These are phyloP conservation scores for Acleris literana DNA, from an alignment of 2,888 invertebrate genomes.

Conservation along the genomic window DNA sequence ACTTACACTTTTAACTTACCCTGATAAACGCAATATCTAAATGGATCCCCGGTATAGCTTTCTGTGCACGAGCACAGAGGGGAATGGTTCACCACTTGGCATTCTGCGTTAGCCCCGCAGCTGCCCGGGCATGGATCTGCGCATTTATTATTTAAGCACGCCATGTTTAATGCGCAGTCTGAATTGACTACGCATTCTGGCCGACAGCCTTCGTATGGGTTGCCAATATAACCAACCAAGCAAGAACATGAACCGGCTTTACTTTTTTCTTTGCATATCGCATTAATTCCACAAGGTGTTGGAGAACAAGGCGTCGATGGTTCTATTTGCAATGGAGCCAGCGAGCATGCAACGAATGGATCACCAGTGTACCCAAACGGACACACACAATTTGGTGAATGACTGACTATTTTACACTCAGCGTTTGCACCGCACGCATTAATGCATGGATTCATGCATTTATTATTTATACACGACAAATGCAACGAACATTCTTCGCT, in stretches of 20 bases:
- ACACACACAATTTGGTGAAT: conserved; percentile 90
- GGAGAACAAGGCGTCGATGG: conserved; percentile 83
- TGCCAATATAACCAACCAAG: conserved; percentile 87
- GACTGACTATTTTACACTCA: conserved; percentile 90
- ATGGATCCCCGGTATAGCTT: conserved; percentile 90
- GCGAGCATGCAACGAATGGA: conserved; percentile 87
- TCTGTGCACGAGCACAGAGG: conserved; percentile 86
- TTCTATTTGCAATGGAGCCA: conserved; percentile 61
- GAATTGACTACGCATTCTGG: conserved; percentile 89
- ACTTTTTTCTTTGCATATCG: conserved; percentile 85
- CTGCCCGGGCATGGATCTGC: conserved; percentile 90
- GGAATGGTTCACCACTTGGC: conserved; percentile 88
- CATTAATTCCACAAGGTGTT: conserved; percentile 86
- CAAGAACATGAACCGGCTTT: conserved; percentile 88
- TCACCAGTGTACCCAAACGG: conserved; percentile 87
- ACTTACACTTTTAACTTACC: conserved; percentile 53
- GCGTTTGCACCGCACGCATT: conserved; percentile 88
- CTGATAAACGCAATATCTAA: conserved; percentile 85
- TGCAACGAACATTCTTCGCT: conserved; percentile 88
- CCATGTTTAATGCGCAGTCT: conserved; percentile 87
- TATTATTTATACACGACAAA: conserved; percentile 89
- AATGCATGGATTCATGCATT: conserved; percentile 90
- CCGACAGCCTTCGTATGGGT: conserved; percentile 90
- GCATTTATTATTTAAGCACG: conserved; percentile 89
- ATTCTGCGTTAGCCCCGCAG: conserved; percentile 89